Conservation (phyloP, 1,140 invertebrate genomes). For the Cydia splendana region DNA sequence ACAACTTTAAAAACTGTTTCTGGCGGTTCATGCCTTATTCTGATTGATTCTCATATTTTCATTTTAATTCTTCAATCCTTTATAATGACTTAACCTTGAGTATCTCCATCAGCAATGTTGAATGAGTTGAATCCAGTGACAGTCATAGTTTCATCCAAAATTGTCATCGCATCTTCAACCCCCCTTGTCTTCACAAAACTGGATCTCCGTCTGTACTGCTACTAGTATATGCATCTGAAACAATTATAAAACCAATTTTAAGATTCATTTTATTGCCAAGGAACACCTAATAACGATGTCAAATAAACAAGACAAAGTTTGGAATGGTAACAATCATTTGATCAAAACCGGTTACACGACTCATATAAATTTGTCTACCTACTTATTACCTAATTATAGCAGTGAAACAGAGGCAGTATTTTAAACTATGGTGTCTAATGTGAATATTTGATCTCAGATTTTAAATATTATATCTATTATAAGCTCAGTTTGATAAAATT, state of each 20-base stretch:
- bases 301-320: too few species aligned
- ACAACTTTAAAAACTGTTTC: slow-evolving; percentile 20
- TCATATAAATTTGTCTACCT: slow-evolving; percentile 5
- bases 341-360: slow-evolving; percentile 4
- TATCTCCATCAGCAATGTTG: background rate
- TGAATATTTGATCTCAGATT: background rate
- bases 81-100: background rate
- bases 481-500: too few species aligned
- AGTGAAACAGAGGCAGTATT: background rate
- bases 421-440: background rate
- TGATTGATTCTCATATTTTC: background rate
- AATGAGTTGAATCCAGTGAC: background rate
- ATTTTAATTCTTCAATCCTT: background rate
- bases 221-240: background rate
- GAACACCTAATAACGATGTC: background rate
- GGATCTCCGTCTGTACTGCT: background rate
- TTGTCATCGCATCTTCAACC: background rate
- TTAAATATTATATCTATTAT: too few species aligned
- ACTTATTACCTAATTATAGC: background rate
- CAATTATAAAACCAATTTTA: slow-evolving; percentile 7
- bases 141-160: background rate
- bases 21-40: background rate
- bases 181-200: background rate
- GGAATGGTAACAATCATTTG: background rate
- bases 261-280: background rate